A percentile compares a stretch with the other conserved stretches of the same genome.
Conservation (phyloP, 2,113 vertebrate genomes). For the zebrafish (Danio rerio) region DNA sequence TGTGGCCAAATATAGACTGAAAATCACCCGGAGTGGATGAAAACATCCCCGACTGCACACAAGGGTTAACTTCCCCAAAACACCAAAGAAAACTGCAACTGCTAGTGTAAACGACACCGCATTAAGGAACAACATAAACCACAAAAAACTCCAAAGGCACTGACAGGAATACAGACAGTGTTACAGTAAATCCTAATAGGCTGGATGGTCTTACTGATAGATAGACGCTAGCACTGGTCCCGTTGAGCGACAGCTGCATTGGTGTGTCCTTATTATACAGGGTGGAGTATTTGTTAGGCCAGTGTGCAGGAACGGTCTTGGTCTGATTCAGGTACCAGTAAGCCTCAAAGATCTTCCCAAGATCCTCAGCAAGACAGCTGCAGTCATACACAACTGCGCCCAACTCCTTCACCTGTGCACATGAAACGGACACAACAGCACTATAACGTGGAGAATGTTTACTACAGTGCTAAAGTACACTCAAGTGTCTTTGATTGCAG, state of each 20-base stretch:
- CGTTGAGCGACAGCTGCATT: slow-evolving; percentile 82
- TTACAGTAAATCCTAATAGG: background rate
- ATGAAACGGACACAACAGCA: background rate
- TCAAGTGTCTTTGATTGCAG: no score
- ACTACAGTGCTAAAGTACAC: no score
- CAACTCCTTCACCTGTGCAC: slow-evolving; percentile 89
- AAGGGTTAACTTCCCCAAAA: background rate
- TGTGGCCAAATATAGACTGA: no score
- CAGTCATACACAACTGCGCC: slow-evolving; percentile 88
- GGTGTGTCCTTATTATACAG: slow-evolving; percentile 84
- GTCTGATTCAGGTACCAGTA: slow-evolving; percentile 87
- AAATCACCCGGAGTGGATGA: no score
- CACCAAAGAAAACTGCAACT: background rate
- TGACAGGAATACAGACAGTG: background rate
- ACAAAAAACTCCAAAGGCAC: background rate
- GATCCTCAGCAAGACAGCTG: slow-evolving; percentile 87
- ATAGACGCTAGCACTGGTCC: slow-evolving; percentile 79
- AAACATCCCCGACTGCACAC: no score
- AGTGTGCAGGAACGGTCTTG: slow-evolving; percentile 79
- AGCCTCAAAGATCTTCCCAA: slow-evolving; percentile 89
- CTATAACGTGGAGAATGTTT: no score
- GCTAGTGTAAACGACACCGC: background rate
- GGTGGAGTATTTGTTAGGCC: slow-evolving; percentile 85
- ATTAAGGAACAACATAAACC: background rate
- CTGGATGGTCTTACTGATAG: slow-evolving; percentile 80